Evolutionary conservation across 2,113 vertebrate species (phyloP).

Genomic region (Pipa parva): DNA sequence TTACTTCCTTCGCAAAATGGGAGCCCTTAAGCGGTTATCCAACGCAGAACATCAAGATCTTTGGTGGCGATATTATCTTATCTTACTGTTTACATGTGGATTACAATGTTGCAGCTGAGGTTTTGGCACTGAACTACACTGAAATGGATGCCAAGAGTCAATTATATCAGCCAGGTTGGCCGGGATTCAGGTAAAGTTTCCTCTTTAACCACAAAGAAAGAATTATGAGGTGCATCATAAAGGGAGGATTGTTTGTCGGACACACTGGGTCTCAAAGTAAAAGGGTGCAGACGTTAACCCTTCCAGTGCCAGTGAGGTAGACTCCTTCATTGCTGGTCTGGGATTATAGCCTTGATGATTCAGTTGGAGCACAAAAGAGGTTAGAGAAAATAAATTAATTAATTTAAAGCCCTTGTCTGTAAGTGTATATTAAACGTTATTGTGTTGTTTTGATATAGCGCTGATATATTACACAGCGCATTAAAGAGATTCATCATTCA

Average conservation of each 20-base stretch:
- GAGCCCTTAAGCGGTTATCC: background rate
- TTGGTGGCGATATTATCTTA: background rate
- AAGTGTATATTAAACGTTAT: too few relatives aligned
- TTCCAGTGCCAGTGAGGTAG: too few relatives aligned
- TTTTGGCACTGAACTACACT: constrained; percentile 20
- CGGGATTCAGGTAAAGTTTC: constrained; percentile 17
- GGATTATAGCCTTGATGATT: too few relatives aligned
- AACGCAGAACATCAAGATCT: constrained; percentile 19
- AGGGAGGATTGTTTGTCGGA: constrained; percentile 13
- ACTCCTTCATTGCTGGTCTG: too few relatives aligned
- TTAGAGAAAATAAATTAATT: too few relatives aligned
- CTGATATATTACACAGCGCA: too few relatives aligned
- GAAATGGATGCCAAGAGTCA: constrained; percentile 17
- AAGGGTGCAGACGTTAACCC: too few relatives aligned
- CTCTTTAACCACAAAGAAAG: constrained; percentile 22
- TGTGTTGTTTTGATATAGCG: too few relatives aligned
- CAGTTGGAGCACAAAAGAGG: too few relatives aligned
- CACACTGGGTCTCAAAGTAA: constrained; percentile 15
- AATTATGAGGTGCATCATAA: constrained; percentile 21
- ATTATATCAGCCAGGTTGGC: constrained; percentile 33
- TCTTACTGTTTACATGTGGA: constrained; percentile 22
- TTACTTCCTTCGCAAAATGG: background rate
- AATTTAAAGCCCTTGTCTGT: too few relatives aligned
- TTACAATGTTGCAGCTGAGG: constrained; percentile 32
- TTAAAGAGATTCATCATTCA: too few relatives aligned